Evolutionary conservation across 2,888 invertebrate genomes (phyloP), one percentile per base, ranked within the genome.

Genomic region (Meganola albula): DNA sequence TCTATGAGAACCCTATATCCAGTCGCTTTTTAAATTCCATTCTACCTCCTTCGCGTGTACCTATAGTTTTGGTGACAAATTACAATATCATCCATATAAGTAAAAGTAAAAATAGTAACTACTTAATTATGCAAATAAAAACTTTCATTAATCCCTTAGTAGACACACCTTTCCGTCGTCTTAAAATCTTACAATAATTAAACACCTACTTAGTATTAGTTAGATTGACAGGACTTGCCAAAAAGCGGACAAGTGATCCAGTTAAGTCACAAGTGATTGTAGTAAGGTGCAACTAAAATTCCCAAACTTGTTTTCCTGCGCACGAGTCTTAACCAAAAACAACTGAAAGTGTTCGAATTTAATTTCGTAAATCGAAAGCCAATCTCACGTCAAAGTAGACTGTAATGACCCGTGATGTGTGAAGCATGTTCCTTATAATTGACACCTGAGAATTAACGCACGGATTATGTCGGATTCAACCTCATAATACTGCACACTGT

Each of bases 181-280:
- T 54, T 40, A 30, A 64, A 68, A 68, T 68, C 61, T 55, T 57
- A 48, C 47, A 37, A 48, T 48, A 45, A 34, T 42, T 40, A 48
- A 34, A 27, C n/a, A n/a, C n/a, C n/a, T n/a, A 42, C 36, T 45
- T 16, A 10, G 40, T n/a, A 37, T 48, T 48, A 58, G 50, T 34
- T 43, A 63, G 69, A 67, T 63, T 72, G 75, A 74, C 74, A 58
- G 66, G 47, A 51, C 40, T 60, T 65, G 69, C 67, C 58, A 67
- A 67, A 68, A 64, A 42, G 24, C 27, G 37, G 31, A 59, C 60
- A 62, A 63, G 51, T 65, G 74, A 56, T 65, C 75, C 64, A 72
- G 62, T 71, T 75, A 60, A 58, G 58, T 65, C 63, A 57, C 57
- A 58, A 63, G 62, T 64, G 73, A 71, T 65, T 62, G 66, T 60